Evolutionary conservation across 2,113 vertebrate species (phyloP).

Genomic region (Uria aalge): DNA sequence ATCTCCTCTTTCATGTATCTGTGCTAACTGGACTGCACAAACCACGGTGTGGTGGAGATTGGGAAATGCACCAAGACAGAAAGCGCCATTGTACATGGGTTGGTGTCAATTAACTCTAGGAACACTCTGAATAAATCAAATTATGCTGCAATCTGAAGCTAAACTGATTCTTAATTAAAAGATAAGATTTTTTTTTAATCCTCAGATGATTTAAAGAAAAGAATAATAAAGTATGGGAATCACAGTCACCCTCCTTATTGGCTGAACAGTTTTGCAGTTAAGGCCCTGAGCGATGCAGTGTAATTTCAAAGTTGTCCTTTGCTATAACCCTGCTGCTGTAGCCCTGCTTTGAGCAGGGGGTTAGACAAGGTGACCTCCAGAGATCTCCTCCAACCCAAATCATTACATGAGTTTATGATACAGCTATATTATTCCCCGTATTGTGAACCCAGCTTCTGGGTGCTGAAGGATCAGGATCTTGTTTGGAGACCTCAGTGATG

Average conservation of each 20-base stretch:
- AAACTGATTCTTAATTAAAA: slow-evolving; percentile 59
- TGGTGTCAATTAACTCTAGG: slow-evolving; percentile 1
- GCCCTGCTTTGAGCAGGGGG: background rate
- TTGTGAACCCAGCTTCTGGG: background rate
- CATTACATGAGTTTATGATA: background rate
- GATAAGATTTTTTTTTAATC: slow-evolving; percentile 25
- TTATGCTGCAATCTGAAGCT: slow-evolving; percentile 4
- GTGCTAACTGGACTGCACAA: background rate
- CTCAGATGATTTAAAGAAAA: background rate
- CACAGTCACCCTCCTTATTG: background rate
- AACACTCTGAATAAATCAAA: slow-evolving; percentile 29
- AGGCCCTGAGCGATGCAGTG: background rate
- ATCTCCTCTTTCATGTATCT: background rate
- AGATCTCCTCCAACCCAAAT: background rate
- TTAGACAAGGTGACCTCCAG: background rate
- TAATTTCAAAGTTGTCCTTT: background rate
- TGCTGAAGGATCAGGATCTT: background rate
- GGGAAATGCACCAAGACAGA: background rate
- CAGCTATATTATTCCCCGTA: background rate
- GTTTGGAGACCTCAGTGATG: background rate
- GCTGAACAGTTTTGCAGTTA: background rate
- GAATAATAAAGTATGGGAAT: background rate
- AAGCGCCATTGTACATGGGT: background rate
- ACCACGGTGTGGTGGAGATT: background rate
- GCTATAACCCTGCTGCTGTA: background rate